Conservation (phyloP, 2,888 invertebrate species). For the Chydorus sphaericus region DNA sequence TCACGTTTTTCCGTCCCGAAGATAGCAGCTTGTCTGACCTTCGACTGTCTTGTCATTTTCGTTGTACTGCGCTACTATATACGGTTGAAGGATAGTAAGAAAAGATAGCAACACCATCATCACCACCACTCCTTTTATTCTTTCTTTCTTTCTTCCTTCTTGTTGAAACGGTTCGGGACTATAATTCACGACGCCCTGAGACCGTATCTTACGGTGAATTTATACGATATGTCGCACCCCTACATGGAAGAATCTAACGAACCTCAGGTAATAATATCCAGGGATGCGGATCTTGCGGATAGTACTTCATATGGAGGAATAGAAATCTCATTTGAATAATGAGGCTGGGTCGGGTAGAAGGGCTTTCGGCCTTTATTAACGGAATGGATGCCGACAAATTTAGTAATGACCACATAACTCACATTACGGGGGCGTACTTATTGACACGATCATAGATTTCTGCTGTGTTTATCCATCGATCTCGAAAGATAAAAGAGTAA, state of each 20-base stretch:
- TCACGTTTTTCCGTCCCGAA: not conserved
- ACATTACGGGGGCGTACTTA: no score
- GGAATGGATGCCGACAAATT: constrained; percentile 3
- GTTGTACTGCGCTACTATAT: not conserved
- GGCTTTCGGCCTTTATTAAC: not conserved
- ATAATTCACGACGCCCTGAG: not conserved
- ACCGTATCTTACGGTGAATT: not conserved
- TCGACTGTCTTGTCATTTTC: not conserved
- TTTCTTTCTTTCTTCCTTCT: not conserved
- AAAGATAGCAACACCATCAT: not conserved
- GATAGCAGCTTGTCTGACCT: not conserved
- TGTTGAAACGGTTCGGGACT: not conserved
- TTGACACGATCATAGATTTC: no score
- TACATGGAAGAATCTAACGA: not conserved
- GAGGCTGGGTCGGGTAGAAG: not conserved
- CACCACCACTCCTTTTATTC: not conserved
- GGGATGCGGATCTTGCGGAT: not conserved
- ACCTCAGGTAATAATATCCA: no score
- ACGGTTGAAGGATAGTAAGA: not conserved
- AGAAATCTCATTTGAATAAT: not conserved
- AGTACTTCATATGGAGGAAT: not conserved
- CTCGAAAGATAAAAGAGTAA: no score
- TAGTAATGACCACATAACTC: constrained; percentile 8
- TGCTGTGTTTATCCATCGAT: no score
- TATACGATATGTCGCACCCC: not conserved